Evolutionary conservation across 2,113 vertebrate species (phyloP).

Genomic region (Cyphomyrus discorhynchus): DNA sequence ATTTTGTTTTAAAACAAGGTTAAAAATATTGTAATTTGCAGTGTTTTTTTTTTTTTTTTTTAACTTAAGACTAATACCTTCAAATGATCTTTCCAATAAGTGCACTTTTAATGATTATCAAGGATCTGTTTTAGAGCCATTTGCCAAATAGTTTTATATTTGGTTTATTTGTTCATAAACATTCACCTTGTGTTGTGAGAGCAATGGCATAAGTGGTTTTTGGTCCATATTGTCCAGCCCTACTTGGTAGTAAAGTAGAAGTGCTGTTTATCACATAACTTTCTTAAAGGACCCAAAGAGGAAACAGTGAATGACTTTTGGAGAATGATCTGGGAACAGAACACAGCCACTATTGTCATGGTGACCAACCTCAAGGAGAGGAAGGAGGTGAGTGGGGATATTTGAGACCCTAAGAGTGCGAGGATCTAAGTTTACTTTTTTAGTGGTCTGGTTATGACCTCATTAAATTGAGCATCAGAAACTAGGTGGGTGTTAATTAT

Average conservation of each 20-base stretch:
- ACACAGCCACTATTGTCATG: slow-evolving; percentile 97
- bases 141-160: background rate
- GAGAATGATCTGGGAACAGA: slow-evolving; percentile 99
- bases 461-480: background rate
- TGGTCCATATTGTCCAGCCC: background rate
- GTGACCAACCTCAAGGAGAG: slow-evolving; percentile 97
- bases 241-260: background rate
- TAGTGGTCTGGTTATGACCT: background rate
- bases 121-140: background rate
- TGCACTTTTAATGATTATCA: background rate
- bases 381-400: slow-evolving; percentile 73
- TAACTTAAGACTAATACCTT: background rate
- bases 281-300: slow-evolving; percentile 84
- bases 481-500: background rate
- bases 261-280: background rate
- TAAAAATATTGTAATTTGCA: background rate
- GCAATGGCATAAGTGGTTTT: background rate
- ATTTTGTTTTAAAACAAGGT: background rate
- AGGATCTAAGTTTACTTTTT: background rate
- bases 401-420: background rate
- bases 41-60: background rate
- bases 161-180: background rate
- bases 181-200: background rate
- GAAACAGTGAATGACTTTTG: slow-evolving; percentile 97
- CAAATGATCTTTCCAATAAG: background rate